Percentiles rank a stretch among this genome's conserved stretches.
phyloP scores from a whole-genome alignment of 2,797 vertebrate species.

The Eulemur coronatus region DNA sequence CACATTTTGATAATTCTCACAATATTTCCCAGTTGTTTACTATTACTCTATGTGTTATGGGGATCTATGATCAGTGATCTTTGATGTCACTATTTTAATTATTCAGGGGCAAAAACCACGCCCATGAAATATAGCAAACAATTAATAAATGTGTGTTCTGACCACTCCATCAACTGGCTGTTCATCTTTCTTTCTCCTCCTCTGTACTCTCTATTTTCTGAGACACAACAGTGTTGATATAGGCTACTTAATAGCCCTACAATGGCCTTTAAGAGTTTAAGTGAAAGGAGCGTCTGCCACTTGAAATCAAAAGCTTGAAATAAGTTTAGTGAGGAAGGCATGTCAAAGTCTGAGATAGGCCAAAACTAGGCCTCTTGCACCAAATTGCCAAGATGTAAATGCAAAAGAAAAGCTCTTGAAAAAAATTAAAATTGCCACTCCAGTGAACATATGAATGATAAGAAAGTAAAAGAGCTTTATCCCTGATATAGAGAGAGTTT shows the following conservation, averaged over 20 bases:
- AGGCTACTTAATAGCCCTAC: neutral
- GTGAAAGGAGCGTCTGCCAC: neutral
- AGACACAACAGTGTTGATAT: neutral
- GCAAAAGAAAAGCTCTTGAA: neutral
- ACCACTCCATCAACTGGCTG: neutral
- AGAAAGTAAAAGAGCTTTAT: neutral
- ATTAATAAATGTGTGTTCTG: neutral
- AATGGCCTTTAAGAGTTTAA: neutral
- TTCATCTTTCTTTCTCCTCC: neutral
- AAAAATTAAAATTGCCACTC: neutral
- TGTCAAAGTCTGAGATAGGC: too few species aligned
- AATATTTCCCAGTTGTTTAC: neutral
- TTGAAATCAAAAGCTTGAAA: neutral
- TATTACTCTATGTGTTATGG: neutral
- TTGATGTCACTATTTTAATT: neutral
- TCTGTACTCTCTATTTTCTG: neutral
- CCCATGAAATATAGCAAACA: neutral
- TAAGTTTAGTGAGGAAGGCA: neutral
- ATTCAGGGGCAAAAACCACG: neutral
- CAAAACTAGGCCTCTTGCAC: neutral
- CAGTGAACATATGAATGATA: neutral
- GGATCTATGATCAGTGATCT: neutral
- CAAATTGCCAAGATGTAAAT: neutral
- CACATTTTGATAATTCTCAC: neutral
- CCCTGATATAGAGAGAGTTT: neutral